phyloP scores from a whole-genome alignment of 1,140 invertebrate species.

The Hyposmocoma kahamanoa region DNA sequence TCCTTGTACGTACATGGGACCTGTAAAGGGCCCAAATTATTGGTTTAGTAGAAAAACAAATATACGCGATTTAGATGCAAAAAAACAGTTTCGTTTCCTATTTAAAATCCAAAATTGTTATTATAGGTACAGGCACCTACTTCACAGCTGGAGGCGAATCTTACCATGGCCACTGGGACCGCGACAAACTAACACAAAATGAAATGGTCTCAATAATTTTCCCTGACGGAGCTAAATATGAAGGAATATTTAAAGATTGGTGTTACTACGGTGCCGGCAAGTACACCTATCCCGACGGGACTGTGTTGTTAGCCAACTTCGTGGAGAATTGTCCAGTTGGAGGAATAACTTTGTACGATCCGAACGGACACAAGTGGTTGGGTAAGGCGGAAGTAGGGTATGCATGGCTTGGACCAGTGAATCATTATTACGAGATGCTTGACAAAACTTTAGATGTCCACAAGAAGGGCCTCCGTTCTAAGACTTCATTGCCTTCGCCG shows the following conservation, averaged over 20 bases:
- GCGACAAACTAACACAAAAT: conserved; percentile 38
- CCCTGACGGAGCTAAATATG: conserved; percentile 41
- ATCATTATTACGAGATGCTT: conserved; percentile 32
- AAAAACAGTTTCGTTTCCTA: no score
- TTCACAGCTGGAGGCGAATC: conserved; percentile 58
- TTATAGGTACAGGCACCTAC: conserved; percentile 55
- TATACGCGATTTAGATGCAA: no score
- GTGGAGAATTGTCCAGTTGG: conserved; percentile 39
- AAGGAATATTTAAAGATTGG: conserved; percentile 50
- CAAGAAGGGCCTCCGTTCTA: no score
- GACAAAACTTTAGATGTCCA: conserved; percentile 11
- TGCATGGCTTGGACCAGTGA: conserved; percentile 36
- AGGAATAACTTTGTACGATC: conserved; percentile 32
- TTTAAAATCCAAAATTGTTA: no score
- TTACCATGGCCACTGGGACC: conserved; percentile 49
- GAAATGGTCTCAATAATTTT: conserved; percentile 31
- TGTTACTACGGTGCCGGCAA: conserved; percentile 34
- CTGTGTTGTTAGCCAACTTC: conserved; percentile 35
- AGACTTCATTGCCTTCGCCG: no score
- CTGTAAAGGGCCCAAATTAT: no score
- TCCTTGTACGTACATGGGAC: no score
- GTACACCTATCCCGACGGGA: conserved; percentile 48
- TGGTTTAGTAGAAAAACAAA: no score
- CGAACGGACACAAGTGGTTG: conserved; percentile 51
- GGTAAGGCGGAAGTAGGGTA: conserved; percentile 44